phyloP scores from a whole-genome alignment of 2,888 invertebrate genomes.

The Troilus luridus region DNA sequence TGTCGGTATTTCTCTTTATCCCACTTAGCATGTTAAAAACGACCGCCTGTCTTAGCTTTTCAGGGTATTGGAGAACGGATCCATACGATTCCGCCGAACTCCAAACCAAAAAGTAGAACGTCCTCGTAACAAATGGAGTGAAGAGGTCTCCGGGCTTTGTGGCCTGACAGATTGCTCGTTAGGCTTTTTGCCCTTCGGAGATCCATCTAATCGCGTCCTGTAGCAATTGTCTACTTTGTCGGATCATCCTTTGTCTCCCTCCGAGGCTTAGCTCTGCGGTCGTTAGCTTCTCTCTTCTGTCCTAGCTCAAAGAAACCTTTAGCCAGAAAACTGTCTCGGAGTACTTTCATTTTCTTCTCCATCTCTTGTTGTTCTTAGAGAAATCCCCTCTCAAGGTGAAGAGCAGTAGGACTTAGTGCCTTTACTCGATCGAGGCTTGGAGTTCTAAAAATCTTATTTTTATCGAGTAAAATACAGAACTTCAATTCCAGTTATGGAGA shows the following conservation, averaged over 20 bases:
- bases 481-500: too few species aligned
- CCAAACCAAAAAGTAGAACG: background rate
- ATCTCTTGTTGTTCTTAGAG: constrained; percentile 12
- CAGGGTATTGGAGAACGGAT: background rate
- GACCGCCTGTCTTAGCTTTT: background rate
- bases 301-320: background rate
- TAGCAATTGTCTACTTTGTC: constrained; percentile 20
- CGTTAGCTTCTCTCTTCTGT: constrained; percentile 11
- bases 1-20: too few species aligned
- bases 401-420: background rate
- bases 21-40: background rate
- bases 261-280: background rate
- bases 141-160: constrained; percentile 8
- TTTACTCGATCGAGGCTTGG: background rate
- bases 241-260: constrained; percentile 14
- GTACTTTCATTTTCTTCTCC: constrained; percentile 7
- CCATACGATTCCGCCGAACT: background rate
- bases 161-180: constrained; percentile 28
- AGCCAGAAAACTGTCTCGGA: background rate
- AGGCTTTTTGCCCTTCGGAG: constrained; percentile 23
- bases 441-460: background rate
- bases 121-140: constrained; percentile 7
- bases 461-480: background rate
- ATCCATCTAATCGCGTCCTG: constrained; percentile 33
- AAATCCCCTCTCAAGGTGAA: background rate